Conservation (phyloP, 2,888 invertebrate species). For the Leptopterna dolabrata region DNA sequence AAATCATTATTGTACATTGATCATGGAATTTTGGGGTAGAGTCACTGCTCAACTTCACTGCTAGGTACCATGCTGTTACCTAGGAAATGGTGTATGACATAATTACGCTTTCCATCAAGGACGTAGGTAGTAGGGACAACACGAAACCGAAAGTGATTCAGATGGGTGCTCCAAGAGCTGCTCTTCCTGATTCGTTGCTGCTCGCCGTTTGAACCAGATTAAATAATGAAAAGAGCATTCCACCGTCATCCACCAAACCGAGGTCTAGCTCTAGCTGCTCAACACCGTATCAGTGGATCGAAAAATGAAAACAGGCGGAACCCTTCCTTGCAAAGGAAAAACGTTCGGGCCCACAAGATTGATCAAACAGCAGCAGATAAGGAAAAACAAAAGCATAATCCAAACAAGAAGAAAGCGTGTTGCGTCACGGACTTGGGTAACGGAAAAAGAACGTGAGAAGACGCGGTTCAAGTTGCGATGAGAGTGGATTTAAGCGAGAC, state of each 20-base stretch:
- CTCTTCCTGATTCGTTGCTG: background rate
- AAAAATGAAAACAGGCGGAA: background rate
- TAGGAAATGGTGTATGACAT: no score
- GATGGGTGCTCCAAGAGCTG: no score
- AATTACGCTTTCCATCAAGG: no score
- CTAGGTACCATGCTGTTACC: no score
- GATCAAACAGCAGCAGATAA: background rate
- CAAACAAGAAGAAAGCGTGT: background rate
- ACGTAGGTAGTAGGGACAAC: no score
- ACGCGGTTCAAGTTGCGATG: no score
- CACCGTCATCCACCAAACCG: background rate
- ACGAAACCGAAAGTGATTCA: no score
- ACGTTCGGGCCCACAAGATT: background rate
- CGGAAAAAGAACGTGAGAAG: no score
- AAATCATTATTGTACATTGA: no score
- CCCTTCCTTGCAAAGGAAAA: background rate
- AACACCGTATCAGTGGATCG: background rate
- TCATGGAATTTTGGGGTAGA: no score
- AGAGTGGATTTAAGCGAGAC: no score
- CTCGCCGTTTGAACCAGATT: background rate
- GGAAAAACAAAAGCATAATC: background rate
- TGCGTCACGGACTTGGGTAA: background rate
- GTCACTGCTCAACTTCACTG: no score
- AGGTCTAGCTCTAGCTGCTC: background rate
- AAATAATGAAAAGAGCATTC: background rate